These are phyloP conservation scores for Gavialis gangeticus DNA, from an alignment of 2,113 vertebrate species.

Conservation along the genomic window DNA sequence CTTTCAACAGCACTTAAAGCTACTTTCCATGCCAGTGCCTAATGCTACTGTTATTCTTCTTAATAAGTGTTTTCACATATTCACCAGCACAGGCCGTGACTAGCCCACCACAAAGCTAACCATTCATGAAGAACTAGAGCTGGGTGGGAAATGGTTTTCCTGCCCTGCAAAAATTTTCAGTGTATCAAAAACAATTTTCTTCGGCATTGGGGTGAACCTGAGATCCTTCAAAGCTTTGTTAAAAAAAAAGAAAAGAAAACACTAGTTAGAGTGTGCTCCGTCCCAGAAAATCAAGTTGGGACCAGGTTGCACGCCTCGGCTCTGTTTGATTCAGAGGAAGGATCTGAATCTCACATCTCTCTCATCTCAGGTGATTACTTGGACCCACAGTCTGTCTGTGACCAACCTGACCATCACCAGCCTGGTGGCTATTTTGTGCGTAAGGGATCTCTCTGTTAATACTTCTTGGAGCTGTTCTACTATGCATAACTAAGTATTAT, in stretches of 20 bases:
- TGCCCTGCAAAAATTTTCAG: neutral
- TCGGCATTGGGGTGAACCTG: neutral
- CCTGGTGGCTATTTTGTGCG: neutral
- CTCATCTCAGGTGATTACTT: neutral
- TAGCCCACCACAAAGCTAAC: neutral
- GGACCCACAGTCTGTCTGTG: neutral
- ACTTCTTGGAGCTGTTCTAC: neutral
- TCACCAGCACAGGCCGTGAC: neutral
- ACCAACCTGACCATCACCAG: neutral
- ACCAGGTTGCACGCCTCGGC: too few relatives aligned
- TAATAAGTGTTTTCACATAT: slow-evolving; percentile 6
- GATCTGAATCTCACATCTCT: neutral
- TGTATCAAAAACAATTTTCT: neutral
- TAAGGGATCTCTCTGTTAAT: neutral
- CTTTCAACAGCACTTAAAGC: neutral
- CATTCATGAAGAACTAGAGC: neutral
- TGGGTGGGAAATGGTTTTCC: neutral
- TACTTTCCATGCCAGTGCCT: neutral
- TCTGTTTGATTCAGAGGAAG: neutral
- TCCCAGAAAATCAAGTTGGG: too few relatives aligned
- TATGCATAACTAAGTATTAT: neutral
- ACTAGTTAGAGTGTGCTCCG: neutral
- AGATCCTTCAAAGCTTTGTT: neutral
- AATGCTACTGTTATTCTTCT: neutral
- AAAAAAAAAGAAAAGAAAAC: neutral